Conservation (phyloP, 2,888 invertebrate genomes). For the Peribatodes rhomboidaria region DNA sequence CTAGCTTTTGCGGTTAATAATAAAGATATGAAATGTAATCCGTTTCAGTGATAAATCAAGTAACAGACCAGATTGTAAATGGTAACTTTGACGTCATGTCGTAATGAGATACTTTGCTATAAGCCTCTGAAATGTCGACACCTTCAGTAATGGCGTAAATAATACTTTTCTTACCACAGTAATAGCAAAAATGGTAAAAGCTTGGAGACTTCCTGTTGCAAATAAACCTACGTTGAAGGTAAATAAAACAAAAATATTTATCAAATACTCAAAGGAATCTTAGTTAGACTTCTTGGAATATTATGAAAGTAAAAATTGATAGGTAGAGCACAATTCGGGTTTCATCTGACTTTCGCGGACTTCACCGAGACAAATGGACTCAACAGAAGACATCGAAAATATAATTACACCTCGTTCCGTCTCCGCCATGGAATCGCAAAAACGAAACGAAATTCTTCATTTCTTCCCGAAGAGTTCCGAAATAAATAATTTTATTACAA, state of each 20-base stretch:
- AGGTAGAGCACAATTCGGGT: background rate
- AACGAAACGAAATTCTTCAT: slow-evolving; percentile 19
- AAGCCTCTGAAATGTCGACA: no score
- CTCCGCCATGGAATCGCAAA: background rate
- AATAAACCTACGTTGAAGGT: no score
- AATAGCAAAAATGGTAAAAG: no score
- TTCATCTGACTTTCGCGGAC: background rate
- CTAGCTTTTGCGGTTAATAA: background rate
- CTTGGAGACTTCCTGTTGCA: no score
- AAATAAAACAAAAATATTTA: no score
- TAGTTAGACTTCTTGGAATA: no score
- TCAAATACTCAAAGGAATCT: no score
- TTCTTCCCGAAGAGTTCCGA: slow-evolving; percentile 9
- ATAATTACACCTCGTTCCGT: background rate
- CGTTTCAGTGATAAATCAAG: slow-evolving; percentile 10
- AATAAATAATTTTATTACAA: slow-evolving; percentile 28
- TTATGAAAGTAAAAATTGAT: no score
- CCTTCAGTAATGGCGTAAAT: no score
- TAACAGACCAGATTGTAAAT: slow-evolving; percentile 8
- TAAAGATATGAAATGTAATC: background rate
- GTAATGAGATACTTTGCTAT: background rate
- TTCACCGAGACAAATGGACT: background rate
- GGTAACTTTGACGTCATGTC: slow-evolving; percentile 22
- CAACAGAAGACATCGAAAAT: background rate
- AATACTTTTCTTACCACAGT: no score